Percentiles rank a stretch among this genome's conserved stretches.
These are phyloP conservation scores for Engraulis encrasicolus DNA, from an alignment of 2,113 vertebrate genomes.

Conservation along the genomic window DNA sequence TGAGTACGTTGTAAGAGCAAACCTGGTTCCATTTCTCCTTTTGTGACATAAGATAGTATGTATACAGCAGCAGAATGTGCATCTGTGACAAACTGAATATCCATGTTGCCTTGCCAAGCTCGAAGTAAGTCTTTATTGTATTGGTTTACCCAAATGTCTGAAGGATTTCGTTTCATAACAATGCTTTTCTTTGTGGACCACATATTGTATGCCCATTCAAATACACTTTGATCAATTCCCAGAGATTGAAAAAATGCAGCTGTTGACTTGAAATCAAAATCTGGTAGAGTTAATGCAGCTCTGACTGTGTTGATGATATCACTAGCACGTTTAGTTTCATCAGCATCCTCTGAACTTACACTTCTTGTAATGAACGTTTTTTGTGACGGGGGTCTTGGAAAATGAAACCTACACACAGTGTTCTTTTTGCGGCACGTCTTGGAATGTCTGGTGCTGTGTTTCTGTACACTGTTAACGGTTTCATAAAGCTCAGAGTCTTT, in stretches of 20 bases:
- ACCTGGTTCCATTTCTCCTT: constrained; percentile 44
- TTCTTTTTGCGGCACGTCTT: constrained; percentile 40
- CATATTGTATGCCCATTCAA: constrained; percentile 17
- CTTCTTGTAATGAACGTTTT: not conserved
- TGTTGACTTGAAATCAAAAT: not conserved
- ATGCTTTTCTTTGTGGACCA: constrained; percentile 22
- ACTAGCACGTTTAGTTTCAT: constrained; percentile 3
- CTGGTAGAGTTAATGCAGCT: not conserved
- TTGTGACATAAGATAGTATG: constrained; percentile 38
- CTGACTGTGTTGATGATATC: constrained; percentile 16
- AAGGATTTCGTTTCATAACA: constrained; percentile 31
- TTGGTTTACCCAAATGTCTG: constrained; percentile 41
- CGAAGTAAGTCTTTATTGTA: constrained; percentile 27
- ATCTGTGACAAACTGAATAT: constrained; percentile 36
- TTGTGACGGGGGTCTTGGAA: constrained; percentile 32
- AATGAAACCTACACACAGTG: constrained; percentile 35
- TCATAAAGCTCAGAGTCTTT: not conserved
- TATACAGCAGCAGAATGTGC: constrained; percentile 36
- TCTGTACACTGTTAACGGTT: constrained; percentile 30
- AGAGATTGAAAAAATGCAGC: constrained; percentile 18
- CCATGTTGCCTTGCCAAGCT: constrained; percentile 30
- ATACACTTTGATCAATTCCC: constrained; percentile 15
- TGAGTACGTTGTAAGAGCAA: constrained; percentile 14
- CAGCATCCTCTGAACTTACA: not conserved
- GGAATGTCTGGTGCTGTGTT: constrained; percentile 35